A percentile compares a stretch with the other conserved stretches of the same genome.
Evolutionary conservation across 1,140 invertebrate genomes (phyloP).

Genomic region (Phenacoccus solenopsis): DNA sequence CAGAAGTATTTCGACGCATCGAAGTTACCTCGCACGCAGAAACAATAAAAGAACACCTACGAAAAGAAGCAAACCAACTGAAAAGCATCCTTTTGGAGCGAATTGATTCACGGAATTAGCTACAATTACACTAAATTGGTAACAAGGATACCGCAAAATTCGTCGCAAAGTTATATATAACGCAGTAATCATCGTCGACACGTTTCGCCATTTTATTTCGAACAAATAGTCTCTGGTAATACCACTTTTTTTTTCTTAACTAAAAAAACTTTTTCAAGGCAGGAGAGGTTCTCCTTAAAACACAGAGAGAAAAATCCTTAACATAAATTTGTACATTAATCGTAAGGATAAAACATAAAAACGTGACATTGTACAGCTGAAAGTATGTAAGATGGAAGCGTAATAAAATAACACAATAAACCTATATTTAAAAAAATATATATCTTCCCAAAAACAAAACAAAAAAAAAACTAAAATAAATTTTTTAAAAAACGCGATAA

Average conservation of each 20-base stretch:
- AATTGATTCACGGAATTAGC: neutral
- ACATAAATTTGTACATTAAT: neutral
- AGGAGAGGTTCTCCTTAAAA: neutral
- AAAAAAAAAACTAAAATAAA: slow-evolving; percentile 8
- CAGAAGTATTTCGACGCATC: too few species aligned
- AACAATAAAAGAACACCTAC: too few species aligned
- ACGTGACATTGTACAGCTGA: slow-evolving; percentile 8
- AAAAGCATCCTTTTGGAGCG: neutral
- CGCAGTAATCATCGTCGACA: too few species aligned
- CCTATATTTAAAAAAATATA: neutral
- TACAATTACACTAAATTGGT: neutral
- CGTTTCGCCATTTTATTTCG: neutral
- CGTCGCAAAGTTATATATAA: too few species aligned
- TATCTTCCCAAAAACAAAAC: neutral
- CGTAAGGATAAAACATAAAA: slow-evolving; percentile 5
- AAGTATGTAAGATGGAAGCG: slow-evolving; percentile 17
- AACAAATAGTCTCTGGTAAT: too few species aligned
- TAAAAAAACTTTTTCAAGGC: neutral
- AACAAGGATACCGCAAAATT: neutral
- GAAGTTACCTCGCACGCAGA: too few species aligned
- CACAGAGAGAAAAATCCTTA: neutral
- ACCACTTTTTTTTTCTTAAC: too few species aligned
- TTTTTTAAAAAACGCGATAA: neutral
- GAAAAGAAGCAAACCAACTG: too few species aligned
- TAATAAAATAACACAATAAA: slow-evolving; percentile 6